Percentiles rank a stretch among this genome's conserved stretches.
Evolutionary conservation across 2,888 invertebrate species (phyloP).

Genomic region (Cantharis nigra): DNA sequence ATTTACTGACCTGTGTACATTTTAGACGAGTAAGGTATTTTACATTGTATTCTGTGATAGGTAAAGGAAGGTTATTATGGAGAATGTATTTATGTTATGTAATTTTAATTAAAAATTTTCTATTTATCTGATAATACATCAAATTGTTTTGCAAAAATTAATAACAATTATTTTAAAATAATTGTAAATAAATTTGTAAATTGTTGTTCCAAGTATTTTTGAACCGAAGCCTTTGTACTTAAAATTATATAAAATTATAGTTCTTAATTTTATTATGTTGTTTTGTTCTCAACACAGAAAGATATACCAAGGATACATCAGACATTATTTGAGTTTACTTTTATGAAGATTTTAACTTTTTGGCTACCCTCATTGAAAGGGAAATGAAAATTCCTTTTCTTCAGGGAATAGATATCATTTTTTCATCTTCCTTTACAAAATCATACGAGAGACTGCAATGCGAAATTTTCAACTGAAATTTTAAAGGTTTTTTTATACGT

Average conservation of each 20-base stretch:
- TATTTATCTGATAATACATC: not conserved
- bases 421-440: too few species aligned
- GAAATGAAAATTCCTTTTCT: too few species aligned
- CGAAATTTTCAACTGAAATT: too few species aligned
- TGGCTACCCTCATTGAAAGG: too few species aligned
- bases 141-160: not conserved
- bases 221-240: not conserved
- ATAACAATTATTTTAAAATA: not conserved
- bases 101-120: not conserved
- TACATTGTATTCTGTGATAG: not conserved
- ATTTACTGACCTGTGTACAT: not conserved
- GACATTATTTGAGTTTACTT: too few species aligned
- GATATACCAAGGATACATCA: too few species aligned
- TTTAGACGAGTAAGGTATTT: not conserved
- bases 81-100: conserved; percentile 1
- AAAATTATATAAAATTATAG: conserved; percentile 1
- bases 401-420: too few species aligned
- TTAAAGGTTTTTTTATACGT: too few species aligned
- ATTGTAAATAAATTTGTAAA: not conserved
- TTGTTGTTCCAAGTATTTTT: not conserved
- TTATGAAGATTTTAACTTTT: too few species aligned
- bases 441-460: too few species aligned
- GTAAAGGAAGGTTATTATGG: not conserved
- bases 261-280: not conserved
- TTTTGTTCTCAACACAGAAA: not conserved